Base-by-base conservation (phyloP, 2,888 invertebrate genomes). In the Sepioteuthis lessoniana region DNA sequence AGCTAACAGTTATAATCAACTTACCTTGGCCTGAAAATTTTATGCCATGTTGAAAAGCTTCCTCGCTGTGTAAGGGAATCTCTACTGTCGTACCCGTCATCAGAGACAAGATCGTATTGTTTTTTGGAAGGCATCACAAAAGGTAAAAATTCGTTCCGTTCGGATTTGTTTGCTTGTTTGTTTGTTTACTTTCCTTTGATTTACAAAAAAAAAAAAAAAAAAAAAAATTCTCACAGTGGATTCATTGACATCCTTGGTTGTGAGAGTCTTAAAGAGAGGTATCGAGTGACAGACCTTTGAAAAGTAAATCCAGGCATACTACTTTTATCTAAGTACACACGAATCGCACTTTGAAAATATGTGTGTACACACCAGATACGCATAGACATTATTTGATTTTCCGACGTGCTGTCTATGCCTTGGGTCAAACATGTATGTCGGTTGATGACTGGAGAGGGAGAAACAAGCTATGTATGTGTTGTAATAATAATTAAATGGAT, bases 21-120 rank as follows among this genome's bases (percentile, higher is more conserved):
- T 98, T 97, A 99, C 99, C 98, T 99, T 99, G 96, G 99, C 99
- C 97, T 99, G 98, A 98, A 99, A 99, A 96, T 98, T n/a, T 98
- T 97, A 99, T 99, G 96, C 99, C 99, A 97, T 99, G 98, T 96
- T 99, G 98, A 98, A 99, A 99, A 95, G 99, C 99, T 97, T 99
- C 99, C 95, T 99, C 99, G 94, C 99, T 98, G 97, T 99, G 99
- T 95, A 99, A 97, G n/a, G 99, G 99, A 97, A 99, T 99, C 97
- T n/a, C 99, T 98, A 95, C 98, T 98, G 97, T 99, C 99, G 97
- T 98, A 99, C 97, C 99, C 99, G 97, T 99, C 99, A 97, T 99
- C 98, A 96, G 98, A 98, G 97, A 99, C 99, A 97, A 99, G 98
- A 97, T 99, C 98, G 98, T 99, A 99, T 97, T 98, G 98, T 97